phyloP scores from a whole-genome alignment of 1,140 invertebrate species.

The Apis dorsata region DNA sequence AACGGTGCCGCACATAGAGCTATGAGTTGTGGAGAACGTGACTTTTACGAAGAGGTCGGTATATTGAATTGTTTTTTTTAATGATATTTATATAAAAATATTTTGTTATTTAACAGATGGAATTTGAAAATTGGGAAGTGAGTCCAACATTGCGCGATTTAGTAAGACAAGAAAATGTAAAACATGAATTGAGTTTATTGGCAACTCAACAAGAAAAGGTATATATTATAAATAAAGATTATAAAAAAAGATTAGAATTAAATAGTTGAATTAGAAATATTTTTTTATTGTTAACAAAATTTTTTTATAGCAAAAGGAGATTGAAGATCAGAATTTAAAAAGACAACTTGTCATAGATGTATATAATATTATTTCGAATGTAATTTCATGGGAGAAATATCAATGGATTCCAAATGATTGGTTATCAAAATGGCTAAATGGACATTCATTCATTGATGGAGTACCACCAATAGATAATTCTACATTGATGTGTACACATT shows the following conservation, averaged over 20 bases:
- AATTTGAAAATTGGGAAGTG: constrained; percentile 76
- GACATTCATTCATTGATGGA: constrained; percentile 73
- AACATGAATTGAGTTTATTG: constrained; percentile 74
- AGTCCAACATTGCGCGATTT: constrained; percentile 72
- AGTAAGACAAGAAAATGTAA: constrained; percentile 74
- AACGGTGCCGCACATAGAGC: constrained; percentile 76
- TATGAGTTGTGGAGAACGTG: constrained; percentile 75
- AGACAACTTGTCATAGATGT: constrained; percentile 75
- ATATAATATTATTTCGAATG: constrained; percentile 70
- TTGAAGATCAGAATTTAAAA: constrained; percentile 78
- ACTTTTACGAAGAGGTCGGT: constrained; percentile 74
- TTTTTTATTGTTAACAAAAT: background rate
- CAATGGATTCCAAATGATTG: constrained; percentile 81
- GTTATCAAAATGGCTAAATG: constrained; percentile 77
- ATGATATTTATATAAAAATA: background rate
- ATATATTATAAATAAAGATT: constrained; percentile 24
- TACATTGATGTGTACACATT: constrained; percentile 79
- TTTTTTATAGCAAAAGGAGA: constrained; percentile 76
- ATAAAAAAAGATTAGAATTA: background rate
- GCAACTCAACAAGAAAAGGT: constrained; percentile 76
- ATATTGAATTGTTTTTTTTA: background rate
- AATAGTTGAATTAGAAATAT: background rate
- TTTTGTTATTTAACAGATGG: constrained; percentile 61
- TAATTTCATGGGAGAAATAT: constrained; percentile 66
- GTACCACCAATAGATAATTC: constrained; percentile 79